These are phyloP conservation scores for Macrocentrus cingulum DNA, from an alignment of 1,140 invertebrate species.

Conservation along the genomic window DNA sequence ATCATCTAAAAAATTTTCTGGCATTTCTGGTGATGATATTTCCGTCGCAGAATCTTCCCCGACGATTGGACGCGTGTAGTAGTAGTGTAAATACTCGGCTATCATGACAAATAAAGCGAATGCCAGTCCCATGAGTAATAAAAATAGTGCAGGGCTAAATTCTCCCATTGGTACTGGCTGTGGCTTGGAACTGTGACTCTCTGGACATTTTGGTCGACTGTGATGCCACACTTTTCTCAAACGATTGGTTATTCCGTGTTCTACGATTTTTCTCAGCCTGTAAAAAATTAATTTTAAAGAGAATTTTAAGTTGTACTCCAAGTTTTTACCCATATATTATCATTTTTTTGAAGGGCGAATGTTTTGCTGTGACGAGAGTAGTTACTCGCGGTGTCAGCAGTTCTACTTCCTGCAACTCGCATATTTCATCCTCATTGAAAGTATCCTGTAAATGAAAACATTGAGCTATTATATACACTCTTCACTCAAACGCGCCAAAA, in stretches of 20 bases:
- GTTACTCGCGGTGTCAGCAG: constrained; percentile 32
- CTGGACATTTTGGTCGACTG: constrained; percentile 36
- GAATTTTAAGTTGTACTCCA: too few relatives aligned
- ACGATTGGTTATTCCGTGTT: constrained; percentile 33
- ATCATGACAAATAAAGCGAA: constrained; percentile 30
- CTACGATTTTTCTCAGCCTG: constrained; percentile 37
- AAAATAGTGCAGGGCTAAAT: constrained; percentile 38
- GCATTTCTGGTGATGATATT: too few relatives aligned
- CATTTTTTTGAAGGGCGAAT: constrained; percentile 46
- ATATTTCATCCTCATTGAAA: constrained; percentile 44
- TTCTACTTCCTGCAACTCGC: constrained; percentile 42
- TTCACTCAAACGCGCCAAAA: too few relatives aligned
- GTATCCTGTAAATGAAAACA: constrained; percentile 34
- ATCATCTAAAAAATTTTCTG: too few relatives aligned
- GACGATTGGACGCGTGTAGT: too few relatives aligned
- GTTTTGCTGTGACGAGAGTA: constrained; percentile 35
- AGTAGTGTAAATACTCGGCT: not conserved
- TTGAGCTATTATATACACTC: constrained; percentile 20
- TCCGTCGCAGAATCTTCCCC: too few relatives aligned
- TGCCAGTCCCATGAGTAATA: constrained; percentile 30
- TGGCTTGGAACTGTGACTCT: constrained; percentile 37
- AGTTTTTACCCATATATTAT: constrained; percentile 44
- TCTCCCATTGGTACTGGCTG: constrained; percentile 35
- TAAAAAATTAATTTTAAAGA: not conserved
- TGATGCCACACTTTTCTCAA: constrained; percentile 36